Base-by-base conservation (phyloP, 1,140 invertebrate genomes). In the Holotrichia oblita region DNA sequence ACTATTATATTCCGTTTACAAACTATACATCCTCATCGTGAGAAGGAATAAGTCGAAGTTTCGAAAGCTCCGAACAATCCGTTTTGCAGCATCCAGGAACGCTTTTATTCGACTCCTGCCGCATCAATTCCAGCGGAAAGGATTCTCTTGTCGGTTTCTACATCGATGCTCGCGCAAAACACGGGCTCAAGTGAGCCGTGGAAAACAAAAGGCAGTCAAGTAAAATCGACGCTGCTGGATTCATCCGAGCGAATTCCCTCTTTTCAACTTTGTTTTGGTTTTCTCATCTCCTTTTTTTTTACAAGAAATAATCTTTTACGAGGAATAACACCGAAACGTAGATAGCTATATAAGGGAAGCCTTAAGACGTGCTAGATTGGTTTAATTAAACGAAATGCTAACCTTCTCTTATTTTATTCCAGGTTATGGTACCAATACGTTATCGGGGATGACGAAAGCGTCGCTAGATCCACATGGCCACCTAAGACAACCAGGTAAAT, bases 381-480 rank as follows among this genome's bases (percentile, higher is more conserved):
- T n/a, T n/a, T n/a, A n/a, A n/a, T n/a, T 8, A 22, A 9, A 14
- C 12, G n/a, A 73, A 3, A 22, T 24, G 20, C 24, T 22, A 8
- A 73, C 3, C 40, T 75, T 73, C 73, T 78, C 42, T 44, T 44
- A 44, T 44, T 14, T 9, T 20, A 22, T 79, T 79, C 7, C 75
- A 79, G 85, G 84, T 73, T 85, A 85, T 80, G 84, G 84, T 83
- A 91, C 92, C 84, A 94, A 95, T 89, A 91, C 91, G 61, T 85
- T 94, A 81, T 91, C 91, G 55, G 87, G 87, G 12, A 89, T 93
- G 87, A 90, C 91, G 59, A 95, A 96, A 88, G 91, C 94, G 81
- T 92, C 93, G 79, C 87, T 95, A 84, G 94, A 96, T 87, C 92
- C 94, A 77, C 94, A 96, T 87, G 91, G 93, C 83, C 94, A 96